A percentile compares a stretch with the other conserved stretches of the same genome.
phyloP scores from a whole-genome alignment of 2,797 vertebrate genomes.

The Hemitrygon akajei region DNA sequence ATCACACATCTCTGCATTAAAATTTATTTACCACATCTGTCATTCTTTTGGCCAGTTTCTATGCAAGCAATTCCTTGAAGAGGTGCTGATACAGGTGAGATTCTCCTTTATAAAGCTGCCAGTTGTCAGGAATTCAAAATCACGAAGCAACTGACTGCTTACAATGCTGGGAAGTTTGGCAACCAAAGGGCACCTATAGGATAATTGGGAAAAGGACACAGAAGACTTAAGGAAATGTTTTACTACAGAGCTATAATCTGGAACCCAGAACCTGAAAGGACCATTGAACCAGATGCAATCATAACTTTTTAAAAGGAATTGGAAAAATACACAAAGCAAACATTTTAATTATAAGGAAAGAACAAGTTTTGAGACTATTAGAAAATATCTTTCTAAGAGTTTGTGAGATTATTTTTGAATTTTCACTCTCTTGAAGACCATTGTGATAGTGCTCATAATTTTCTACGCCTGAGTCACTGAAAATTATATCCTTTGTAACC shows the following conservation, averaged over 20 bases:
- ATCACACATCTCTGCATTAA: neutral
- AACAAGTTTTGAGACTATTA: neutral
- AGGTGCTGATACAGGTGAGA: too few relatives aligned
- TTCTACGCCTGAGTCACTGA: too few relatives aligned
- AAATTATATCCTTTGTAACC: too few relatives aligned
- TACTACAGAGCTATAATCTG: neutral
- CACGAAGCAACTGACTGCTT: too few relatives aligned
- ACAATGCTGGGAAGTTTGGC: neutral
- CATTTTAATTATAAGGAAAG: neutral
- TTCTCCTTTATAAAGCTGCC: too few relatives aligned
- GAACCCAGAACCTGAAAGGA: neutral
- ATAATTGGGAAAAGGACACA: neutral
- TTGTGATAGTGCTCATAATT: too few relatives aligned
- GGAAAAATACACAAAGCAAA: neutral
- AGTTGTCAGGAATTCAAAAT: too few relatives aligned
- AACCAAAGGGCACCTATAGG: neutral
- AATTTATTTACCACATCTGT: neutral
- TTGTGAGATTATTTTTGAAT: too few relatives aligned
- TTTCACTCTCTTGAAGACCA: too few relatives aligned
- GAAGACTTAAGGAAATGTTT: neutral
- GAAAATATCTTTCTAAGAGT: neutral
- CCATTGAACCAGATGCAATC: neutral
- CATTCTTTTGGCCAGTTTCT: neutral
- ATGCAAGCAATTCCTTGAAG: too few relatives aligned
- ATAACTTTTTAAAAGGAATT: neutral